phyloP scores from a whole-genome alignment of 2,113 vertebrate genomes.

The Chloebia gouldiae region DNA sequence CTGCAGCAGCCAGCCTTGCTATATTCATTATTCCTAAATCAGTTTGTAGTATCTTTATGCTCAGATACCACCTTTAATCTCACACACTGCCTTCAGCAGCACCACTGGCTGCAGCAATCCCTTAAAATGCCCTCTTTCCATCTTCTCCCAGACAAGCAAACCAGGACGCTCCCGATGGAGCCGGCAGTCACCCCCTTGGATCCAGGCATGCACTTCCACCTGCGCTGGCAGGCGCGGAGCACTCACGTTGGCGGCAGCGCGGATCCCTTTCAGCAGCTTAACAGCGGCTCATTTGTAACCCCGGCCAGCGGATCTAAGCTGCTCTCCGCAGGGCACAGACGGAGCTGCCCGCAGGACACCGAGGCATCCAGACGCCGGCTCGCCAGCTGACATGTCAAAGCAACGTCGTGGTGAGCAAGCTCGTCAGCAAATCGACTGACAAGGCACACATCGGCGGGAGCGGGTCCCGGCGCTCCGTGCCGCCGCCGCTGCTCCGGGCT shows the following conservation, averaged over 20 bases:
- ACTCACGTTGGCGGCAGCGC: constrained; percentile 17
- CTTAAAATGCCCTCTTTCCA: background rate
- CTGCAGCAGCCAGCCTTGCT: background rate
- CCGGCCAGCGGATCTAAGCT: background rate
- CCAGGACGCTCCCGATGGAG: background rate
- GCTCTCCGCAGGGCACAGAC: background rate
- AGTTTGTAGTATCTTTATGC: background rate
- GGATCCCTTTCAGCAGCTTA: constrained; percentile 27
- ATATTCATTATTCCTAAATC: background rate
- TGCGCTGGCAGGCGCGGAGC: background rate
- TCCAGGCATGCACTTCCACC: constrained; percentile 19
- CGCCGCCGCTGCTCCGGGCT: background rate
- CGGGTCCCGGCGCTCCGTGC: background rate
- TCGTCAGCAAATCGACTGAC: background rate
- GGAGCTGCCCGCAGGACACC: background rate
- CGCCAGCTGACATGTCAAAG: background rate
- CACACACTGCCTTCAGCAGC: background rate
- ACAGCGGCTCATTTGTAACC: background rate
- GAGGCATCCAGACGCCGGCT: background rate
- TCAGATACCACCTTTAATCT: background rate
- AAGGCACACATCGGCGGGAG: background rate
- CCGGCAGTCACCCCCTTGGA: background rate
- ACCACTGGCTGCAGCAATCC: background rate
- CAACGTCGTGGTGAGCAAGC: background rate
- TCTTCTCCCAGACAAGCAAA: background rate